A percentile compares a stretch with the other conserved stretches of the same genome.
Evolutionary conservation across 2,888 invertebrate species (phyloP).

Genomic region (Liopterus haemorrhoidalis): DNA sequence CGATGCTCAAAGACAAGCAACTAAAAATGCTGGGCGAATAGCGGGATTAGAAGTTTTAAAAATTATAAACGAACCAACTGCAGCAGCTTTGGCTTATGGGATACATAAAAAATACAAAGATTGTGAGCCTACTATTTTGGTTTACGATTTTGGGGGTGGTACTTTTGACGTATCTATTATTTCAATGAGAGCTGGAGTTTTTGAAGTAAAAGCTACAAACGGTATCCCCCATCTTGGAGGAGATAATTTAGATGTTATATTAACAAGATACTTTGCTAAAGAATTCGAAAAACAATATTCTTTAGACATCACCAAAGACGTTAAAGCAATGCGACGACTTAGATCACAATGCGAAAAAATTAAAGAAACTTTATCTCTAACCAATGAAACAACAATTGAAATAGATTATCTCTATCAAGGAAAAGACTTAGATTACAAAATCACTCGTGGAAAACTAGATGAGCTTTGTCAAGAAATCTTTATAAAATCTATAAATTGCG

Average conservation of each 20-base stretch:
- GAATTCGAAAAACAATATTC: slow-evolving; percentile 24
- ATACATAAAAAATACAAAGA: slow-evolving; percentile 23
- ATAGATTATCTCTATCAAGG: slow-evolving; percentile 11
- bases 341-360: slow-evolving; percentile 29
- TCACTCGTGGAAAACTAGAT: slow-evolving; percentile 33
- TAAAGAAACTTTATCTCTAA: slow-evolving; percentile 28
- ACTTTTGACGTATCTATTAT: slow-evolving; percentile 35
- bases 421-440: slow-evolving; percentile 8
- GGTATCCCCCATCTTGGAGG: slow-evolving; percentile 36
- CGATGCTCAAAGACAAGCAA: slow-evolving; percentile 33
- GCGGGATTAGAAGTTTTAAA: slow-evolving; percentile 31
- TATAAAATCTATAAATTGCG: slow-evolving; percentile 27
- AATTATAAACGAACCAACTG: slow-evolving; percentile 34
- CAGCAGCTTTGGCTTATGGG: slow-evolving; percentile 32
- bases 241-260: slow-evolving; percentile 31
- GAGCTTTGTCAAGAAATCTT: slow-evolving; percentile 24
- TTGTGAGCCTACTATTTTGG: slow-evolving; percentile 26
- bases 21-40: slow-evolving; percentile 31
- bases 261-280: slow-evolving; percentile 19
- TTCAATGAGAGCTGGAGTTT: slow-evolving; percentile 16
- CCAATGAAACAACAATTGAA: slow-evolving; percentile 12
- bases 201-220: slow-evolving; percentile 30
- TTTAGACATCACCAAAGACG: slow-evolving; percentile 17
- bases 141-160: slow-evolving; percentile 35
- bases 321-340: slow-evolving; percentile 24